Conservation (phyloP, 2,797 vertebrate species). For the Lophotriccus pileatus region DNA sequence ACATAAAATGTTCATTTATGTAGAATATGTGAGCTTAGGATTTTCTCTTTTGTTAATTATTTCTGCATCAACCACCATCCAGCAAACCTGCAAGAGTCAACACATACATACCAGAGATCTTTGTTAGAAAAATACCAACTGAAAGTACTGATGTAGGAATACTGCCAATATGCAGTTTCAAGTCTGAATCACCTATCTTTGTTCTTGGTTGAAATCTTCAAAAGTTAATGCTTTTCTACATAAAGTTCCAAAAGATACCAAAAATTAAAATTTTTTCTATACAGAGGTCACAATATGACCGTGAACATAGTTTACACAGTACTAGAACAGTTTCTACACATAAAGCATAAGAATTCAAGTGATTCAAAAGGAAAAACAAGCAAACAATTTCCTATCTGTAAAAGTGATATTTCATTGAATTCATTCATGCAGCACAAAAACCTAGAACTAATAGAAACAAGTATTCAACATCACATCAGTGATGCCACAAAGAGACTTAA, state of each 20-base stretch:
- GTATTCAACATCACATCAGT: not conserved
- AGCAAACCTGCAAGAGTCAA: not conserved
- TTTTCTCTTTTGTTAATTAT: not conserved
- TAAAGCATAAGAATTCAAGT: not conserved
- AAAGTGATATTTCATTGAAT: not conserved
- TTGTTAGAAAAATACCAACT: not conserved
- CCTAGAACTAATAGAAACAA: not conserved
- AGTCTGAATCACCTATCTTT: not conserved
- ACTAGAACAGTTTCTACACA: not conserved
- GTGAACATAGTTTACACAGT: fast-evolving
- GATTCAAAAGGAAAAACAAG: not conserved
- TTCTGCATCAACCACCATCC: not conserved
- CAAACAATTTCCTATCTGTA: not conserved
- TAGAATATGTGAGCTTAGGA: not conserved
- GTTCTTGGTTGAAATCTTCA: not conserved
- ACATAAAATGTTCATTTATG: not conserved
- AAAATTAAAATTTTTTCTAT: not conserved
- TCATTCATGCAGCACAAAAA: fast-evolving
- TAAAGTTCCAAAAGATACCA: not conserved
- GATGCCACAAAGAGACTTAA: not conserved
- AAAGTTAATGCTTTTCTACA: not conserved
- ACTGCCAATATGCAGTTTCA: not conserved
- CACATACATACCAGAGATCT: not conserved
- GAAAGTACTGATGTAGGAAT: not conserved
- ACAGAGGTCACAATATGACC: not conserved